Conservation (phyloP, 2,797 vertebrate genomes). For the Ispidina lecontei region DNA sequence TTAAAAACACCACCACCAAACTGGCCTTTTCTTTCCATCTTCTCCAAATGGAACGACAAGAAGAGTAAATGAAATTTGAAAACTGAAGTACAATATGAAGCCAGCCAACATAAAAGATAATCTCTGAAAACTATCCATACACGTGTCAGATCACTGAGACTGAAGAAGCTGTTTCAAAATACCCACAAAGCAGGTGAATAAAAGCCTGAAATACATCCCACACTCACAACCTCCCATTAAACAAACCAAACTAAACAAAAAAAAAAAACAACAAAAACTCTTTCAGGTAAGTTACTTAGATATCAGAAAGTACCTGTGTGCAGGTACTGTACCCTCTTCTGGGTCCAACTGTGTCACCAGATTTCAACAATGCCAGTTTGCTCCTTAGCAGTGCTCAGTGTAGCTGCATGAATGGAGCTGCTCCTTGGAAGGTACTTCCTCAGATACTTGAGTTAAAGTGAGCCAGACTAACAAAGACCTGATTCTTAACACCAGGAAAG, state of each 20-base stretch:
- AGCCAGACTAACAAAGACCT: background rate
- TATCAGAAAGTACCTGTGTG: background rate
- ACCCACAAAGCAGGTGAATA: background rate
- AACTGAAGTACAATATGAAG: background rate
- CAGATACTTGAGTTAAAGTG: background rate
- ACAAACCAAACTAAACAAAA: background rate
- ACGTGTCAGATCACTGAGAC: background rate
- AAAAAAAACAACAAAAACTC: background rate
- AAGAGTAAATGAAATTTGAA: background rate
- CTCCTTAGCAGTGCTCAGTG: background rate
- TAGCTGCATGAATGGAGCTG: background rate
- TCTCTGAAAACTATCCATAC: background rate
- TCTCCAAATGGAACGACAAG: background rate
- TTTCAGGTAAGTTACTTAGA: background rate
- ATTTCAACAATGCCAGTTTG: background rate
- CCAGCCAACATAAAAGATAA: background rate
- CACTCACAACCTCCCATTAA: background rate
- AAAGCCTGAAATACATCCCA: background rate
- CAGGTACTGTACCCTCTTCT: background rate
- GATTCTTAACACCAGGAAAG: background rate
- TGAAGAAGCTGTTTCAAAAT: background rate
- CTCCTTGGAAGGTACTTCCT: background rate
- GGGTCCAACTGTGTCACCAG: background rate
- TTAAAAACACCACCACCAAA: background rate
- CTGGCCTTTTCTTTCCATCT: background rate